Base-by-base conservation (phyloP, 2,113 vertebrate genomes). In the Furnarius figulus region DNA sequence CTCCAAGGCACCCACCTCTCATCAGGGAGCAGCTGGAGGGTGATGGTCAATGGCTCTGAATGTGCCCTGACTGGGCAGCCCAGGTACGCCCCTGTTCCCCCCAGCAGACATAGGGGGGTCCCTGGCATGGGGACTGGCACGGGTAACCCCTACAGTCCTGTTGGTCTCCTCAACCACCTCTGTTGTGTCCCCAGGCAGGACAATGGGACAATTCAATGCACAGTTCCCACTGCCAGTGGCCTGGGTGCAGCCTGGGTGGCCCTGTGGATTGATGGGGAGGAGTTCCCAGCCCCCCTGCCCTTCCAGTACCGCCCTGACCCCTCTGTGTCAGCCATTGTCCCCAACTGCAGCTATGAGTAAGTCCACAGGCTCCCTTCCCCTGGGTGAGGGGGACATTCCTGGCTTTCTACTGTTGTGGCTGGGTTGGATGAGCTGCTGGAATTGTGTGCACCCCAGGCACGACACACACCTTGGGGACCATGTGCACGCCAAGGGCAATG, bases 301-400 rank as follows among this genome's bases (percentile, higher is more conserved):
- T 99, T 99, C 95, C 95, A 98, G 68, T 99, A 99, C 96, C 98
- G 96, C 87, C 98, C 99, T 28, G 97, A 99, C 35, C 99, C 99
- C 2, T 31, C 96, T 8, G 96, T 99, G 49, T 95, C 96, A 1
- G 71, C 95, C 5, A 95, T 99, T 15, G 62, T 85, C 28, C 99
- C 99, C 5, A 97, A 96, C 90, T 99, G 99, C 95, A 99, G 98
- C 96, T 99, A 98, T 88, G 97, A 37, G 98, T 98, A 80, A 98
- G 97, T 96, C 23, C 5, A 0, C 22, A n/a, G 31, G 49, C 27
- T 63, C 52, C 73, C 19, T 63, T 77, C 17, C 11, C n/a, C 23
- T 10, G 35, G 22, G 2, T 10, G 47, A n/a, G 31, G 71, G 68
- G 39, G 4, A 20, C n/a, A n/a, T 28, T 35, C 15, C 40, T 1